Evolutionary conservation across 1,140 invertebrate genomes (phyloP).

Genomic region (Penaeus indicus): DNA sequence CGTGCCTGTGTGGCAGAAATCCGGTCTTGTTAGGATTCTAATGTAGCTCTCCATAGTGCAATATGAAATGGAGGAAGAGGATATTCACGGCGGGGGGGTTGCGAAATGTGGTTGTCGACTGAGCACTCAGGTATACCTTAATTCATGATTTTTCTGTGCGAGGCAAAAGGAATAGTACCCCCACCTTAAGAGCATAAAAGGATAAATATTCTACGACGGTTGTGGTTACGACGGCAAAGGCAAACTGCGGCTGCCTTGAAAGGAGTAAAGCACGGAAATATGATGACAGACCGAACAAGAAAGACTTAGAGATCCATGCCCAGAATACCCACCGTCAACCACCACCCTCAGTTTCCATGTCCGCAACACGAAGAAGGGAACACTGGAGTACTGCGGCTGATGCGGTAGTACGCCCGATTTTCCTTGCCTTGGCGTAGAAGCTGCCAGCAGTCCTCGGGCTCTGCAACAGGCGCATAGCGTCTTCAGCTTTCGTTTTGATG

Average conservation of each 20-base stretch:
- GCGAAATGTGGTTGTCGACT: too few species aligned
- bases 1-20: neutral
- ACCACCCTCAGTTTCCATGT: constrained; percentile 74
- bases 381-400: constrained; percentile 67
- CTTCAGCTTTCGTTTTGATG: too few species aligned
- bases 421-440: constrained; percentile 65
- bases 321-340: constrained; percentile 74
- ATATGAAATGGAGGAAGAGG: neutral
- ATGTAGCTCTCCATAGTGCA: too few species aligned
- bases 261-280: neutral
- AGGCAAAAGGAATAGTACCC: neutral
- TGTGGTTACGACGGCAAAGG: too few species aligned
- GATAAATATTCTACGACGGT: neutral
- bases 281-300: neutral
- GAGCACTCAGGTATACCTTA: neutral
- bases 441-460: constrained; percentile 69
- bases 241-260: too few species aligned
- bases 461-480: neutral
- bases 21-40: neutral
- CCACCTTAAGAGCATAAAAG: neutral
- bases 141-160: neutral
- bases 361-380: constrained; percentile 77
- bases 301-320: neutral
- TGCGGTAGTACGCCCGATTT: constrained; percentile 70
- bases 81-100: neutral